Base-by-base conservation (phyloP, 2,113 vertebrate species). In the Bos taurus region DNA sequence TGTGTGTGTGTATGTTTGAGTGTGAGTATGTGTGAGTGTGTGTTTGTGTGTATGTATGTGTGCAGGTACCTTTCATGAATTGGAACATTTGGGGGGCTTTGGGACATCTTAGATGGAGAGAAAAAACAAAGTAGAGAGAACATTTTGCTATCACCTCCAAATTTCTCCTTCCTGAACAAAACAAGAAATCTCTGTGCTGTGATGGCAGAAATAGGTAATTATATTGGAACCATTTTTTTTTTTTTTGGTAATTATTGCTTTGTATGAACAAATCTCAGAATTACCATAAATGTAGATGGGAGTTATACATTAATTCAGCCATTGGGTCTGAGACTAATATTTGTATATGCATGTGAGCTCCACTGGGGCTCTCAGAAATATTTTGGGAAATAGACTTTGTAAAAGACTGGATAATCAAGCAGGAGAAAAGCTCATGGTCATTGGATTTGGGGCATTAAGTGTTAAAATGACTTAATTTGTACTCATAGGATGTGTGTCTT, bases 261-360 rank as follows among this genome's bases (percentile, higher is more conserved):
- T 87, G 46, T 94, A 33, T 87, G 74, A 95, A 90, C 33, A 80
- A 87, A 96, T 52, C 52, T 94, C 81, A 94, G 80, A 74, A 62
- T 94, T 91, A 60, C 43, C 88, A 87, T 88, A 90, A 71, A 78
- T 21, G 12, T 14, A 46, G 12, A 40, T 40, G 11, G 71, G 1
- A 5, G 8, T 30, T 77, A 48, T 25, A 80, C 33, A 48, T 43
- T 83, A 94, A 87, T 16, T 5, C 46, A 6, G 46, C 78, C 43
- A 19, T 62, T 40, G n/a, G 77, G 74, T 67, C 43, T 48, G 74
- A 62, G 28, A 78, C 62, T 90, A 85, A 78, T 86, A 19, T 50
- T 50, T 82, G 88, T 54, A 50, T 28, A 81, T 85, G 81, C 46
- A 28, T 28, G 1, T 52, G 52, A 86, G 52, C 33, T 64, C 54